These are phyloP conservation scores for Drosophila carrolli DNA, from an alignment of 1,140 invertebrate genomes.

Conservation along the genomic window DNA sequence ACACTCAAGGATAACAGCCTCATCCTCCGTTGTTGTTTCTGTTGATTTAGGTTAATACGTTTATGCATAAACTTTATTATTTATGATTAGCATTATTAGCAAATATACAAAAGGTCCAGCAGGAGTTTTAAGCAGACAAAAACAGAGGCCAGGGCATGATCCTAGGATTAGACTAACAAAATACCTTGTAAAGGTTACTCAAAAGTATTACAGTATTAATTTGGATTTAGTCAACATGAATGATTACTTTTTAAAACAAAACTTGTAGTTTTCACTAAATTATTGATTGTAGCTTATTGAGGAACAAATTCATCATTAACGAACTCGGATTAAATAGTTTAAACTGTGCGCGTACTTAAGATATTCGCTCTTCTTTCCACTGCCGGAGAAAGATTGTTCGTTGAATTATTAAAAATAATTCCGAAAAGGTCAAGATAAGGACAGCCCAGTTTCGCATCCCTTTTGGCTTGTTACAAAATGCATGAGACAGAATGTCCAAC, in stretches of 20 bases:
- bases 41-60: conserved; percentile 79
- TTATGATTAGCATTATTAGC: conserved; percentile 75
- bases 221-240: background rate
- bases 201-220: background rate
- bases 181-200: conserved; percentile 9
- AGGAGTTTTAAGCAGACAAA: conserved; percentile 17
- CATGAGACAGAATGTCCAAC: conserved; percentile 79
- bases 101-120: conserved; percentile 46
- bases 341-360: background rate
- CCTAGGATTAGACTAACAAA: background rate
- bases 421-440: conserved; percentile 69
- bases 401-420: conserved; percentile 76
- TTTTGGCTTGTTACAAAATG: conserved; percentile 66
- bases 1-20: conserved; percentile 30
- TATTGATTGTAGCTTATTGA: background rate
- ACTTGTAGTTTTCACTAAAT: background rate
- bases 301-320: background rate
- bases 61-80: conserved; percentile 82
- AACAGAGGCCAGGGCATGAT: background rate
- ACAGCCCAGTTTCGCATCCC: conserved; percentile 17
- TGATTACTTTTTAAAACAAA: background rate
- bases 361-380: background rate
- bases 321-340: background rate
- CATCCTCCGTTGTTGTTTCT: conserved; percentile 28
- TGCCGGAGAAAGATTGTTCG: conserved; percentile 31